Conservation (phyloP, 2,113 vertebrate genomes). For the Anas platyrhynchos region DNA sequence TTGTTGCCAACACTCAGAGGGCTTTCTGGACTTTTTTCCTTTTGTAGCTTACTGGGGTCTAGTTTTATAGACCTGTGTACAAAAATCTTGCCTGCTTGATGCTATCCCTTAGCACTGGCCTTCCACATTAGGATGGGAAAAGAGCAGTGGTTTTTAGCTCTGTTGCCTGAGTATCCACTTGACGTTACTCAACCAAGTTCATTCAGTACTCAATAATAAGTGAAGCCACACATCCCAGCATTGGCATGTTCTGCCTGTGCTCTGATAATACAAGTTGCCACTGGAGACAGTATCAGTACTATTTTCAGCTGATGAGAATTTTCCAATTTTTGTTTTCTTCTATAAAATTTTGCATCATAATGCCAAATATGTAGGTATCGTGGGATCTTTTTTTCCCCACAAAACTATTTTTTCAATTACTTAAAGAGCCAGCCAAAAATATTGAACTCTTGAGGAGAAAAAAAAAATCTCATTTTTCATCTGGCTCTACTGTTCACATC, state of each 20-base stretch:
- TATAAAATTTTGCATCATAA: neutral
- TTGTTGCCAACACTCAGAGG: fast-evolving
- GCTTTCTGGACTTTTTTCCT: neutral
- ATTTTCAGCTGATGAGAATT: neutral
- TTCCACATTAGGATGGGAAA: neutral
- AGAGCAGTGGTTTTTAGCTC: neutral
- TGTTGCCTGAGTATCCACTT: neutral
- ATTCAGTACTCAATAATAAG: neutral
- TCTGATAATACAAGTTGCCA: neutral
- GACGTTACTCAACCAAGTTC: neutral
- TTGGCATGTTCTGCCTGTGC: neutral
- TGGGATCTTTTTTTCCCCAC: too few relatives aligned
- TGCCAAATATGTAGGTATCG: neutral
- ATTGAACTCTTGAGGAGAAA: neutral
- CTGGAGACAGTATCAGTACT: neutral
- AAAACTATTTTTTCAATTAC: neutral
- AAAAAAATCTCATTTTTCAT: neutral
- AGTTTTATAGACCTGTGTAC: neutral
- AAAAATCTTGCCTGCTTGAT: neutral
- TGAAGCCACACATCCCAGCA: neutral
- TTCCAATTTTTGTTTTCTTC: neutral
- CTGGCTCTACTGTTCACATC: neutral
- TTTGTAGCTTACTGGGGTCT: neutral
- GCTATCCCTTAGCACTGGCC: neutral
- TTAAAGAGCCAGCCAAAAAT: neutral